Conservation (phyloP, 2,888 invertebrate genomes). For the Chirona hameri region DNA sequence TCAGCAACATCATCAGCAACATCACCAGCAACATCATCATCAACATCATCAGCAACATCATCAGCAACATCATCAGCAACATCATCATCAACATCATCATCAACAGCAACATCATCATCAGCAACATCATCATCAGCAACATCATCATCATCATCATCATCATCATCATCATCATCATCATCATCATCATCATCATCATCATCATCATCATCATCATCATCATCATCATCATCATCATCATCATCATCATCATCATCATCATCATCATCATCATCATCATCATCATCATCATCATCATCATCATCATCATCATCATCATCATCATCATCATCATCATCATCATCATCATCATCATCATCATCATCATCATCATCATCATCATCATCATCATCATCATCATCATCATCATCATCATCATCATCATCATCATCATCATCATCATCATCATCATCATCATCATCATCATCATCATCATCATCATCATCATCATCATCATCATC, state of each 20-base stretch:
- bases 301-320: slow-evolving; percentile 22
- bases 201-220: slow-evolving; percentile 22
- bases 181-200: slow-evolving; percentile 22
- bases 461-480: slow-evolving; percentile 22
- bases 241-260: slow-evolving; percentile 22
- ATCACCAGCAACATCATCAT: no score
- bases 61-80: no score
- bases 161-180: slow-evolving; percentile 22
- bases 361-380: slow-evolving; percentile 22
- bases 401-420: slow-evolving; percentile 22
- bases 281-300: slow-evolving; percentile 22
- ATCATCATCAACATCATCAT: no score
- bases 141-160: no score
- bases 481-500: slow-evolving; percentile 5
- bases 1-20: no score
- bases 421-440: slow-evolving; percentile 22
- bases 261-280: slow-evolving; percentile 22
- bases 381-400: slow-evolving; percentile 22
- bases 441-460: slow-evolving; percentile 22
- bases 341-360: slow-evolving; percentile 22
- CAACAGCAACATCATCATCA: no score
- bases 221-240: slow-evolving; percentile 22
- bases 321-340: slow-evolving; percentile 22
- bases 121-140: no score
- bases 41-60: no score